Percentiles rank a stretch among this genome's conserved stretches.
These are phyloP conservation scores for Trachythela sp. DNA, from an alignment of 64 coral and sea anemone genomes.

Conservation along the genomic window DNA sequence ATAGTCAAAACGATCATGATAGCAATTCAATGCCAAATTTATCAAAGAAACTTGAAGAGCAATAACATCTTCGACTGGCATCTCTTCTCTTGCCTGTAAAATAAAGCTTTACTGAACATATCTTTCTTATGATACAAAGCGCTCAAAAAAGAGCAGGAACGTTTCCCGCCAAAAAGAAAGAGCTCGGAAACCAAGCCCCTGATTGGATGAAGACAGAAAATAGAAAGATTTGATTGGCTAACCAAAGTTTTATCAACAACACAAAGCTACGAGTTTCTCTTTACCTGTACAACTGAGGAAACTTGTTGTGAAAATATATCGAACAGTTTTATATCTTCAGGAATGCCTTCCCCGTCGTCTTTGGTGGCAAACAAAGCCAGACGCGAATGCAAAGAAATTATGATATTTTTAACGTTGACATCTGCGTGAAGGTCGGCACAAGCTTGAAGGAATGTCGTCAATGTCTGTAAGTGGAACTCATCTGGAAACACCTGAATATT, in stretches of 20 bases:
- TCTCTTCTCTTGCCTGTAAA: conserved; percentile 68
- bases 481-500: conserved; percentile 82
- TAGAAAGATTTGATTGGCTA: neutral
- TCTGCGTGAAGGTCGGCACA: conserved; percentile 88
- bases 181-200: neutral
- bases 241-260: neutral
- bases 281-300: conserved; percentile 87
- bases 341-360: conserved; percentile 89
- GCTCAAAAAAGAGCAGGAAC: neutral
- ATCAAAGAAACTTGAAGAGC: conserved; percentile 86
- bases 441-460: conserved; percentile 73
- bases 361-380: conserved; percentile 92
- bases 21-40: conserved; percentile 92
- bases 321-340: conserved; percentile 80
- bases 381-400: conserved; percentile 82
- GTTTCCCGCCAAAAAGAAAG: neutral
- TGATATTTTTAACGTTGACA: conserved; percentile 97
- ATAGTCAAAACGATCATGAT: conserved; percentile 90
- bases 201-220: neutral
- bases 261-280: neutral
- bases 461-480: conserved; percentile 88
- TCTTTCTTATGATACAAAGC: neutral
- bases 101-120: neutral
- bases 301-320: conserved; percentile 97
- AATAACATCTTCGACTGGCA: conserved; percentile 93